A percentile compares a stretch with the other conserved stretches of the same genome.
Conservation (phyloP, 2,113 vertebrate genomes). For the Ia io region DNA sequence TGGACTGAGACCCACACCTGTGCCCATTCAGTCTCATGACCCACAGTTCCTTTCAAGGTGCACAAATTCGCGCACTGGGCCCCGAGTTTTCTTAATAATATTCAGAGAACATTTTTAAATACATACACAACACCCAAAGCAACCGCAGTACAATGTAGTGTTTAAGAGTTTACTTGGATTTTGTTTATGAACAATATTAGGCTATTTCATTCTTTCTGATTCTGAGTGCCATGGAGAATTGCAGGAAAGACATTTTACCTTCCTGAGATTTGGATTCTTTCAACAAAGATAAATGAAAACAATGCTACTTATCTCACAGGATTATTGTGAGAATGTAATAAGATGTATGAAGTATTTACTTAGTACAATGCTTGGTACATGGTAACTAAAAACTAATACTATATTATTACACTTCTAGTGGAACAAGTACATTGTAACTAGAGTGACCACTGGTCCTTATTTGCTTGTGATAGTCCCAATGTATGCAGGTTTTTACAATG, state of each 20-base stretch:
- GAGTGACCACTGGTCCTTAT: neutral
- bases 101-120: neutral
- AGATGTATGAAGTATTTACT: neutral
- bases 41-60: too few species aligned
- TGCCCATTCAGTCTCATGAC: too few species aligned
- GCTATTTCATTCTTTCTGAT: neutral
- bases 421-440: neutral
- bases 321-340: neutral
- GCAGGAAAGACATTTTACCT: neutral
- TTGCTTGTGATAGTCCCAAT: neutral
- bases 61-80: too few species aligned
- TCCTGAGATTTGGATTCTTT: neutral
- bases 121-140: neutral
- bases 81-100: neutral
- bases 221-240: neutral
- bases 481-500: neutral
- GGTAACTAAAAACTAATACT: neutral
- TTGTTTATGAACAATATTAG: neutral
- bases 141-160: neutral
- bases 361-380: neutral
- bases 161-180: neutral
- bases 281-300: conserved; percentile 17
- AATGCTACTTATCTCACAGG: neutral
- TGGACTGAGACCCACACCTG: too few species aligned
- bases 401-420: neutral